Base-by-base conservation (phyloP, 2,888 invertebrate genomes). In the Lochmaea capreae region DNA sequence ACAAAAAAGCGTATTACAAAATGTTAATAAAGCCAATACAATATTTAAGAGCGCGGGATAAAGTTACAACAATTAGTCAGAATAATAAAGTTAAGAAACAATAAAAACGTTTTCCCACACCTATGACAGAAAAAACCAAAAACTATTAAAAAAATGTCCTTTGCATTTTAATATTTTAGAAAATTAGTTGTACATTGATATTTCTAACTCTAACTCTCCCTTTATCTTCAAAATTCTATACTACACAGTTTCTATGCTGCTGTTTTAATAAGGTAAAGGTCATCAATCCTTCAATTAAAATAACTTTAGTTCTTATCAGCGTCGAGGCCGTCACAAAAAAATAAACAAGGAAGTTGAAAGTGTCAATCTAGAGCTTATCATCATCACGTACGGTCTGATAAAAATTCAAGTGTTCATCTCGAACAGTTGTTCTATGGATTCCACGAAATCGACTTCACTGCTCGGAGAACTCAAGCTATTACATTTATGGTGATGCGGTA, bases 391-490 rank as follows among this genome's bases (percentile, higher is more conserved):
- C 14, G 63, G 54, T 39, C 61, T 61, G 61, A 61, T 61, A 73
- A 73, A 73, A 73, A 73, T 65, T 59, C 65, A 67, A 72, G 71
- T 68, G 74, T 69, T 73, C 68, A 73, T 73, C 73, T 65, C 69
- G 63, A 33, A 67, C 68, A 65, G 39, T 33, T 63, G 74, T 65
- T 57, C 66, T 66, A 75, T 71, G 68, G 72, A 77, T 77, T 77
- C 77, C 52, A 72, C 58, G 75, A 73, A 77, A 77, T 73, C 75
- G 75, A 70, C 77, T 68, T 75, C 74, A 72, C 77, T 75, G 71
- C 72, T 77, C 74, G 66, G 16, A 69, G 77, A 75, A 76, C 66
- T 71, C 61, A 63, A 49, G 71, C 73, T 69, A 54, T 67, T 65
- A 68, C 65, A 33, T 61, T 57, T 57, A 59, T 57, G 57, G 63